phyloP scores from a whole-genome alignment of 2,797 vertebrate species.

The Microchirus variegatus region DNA sequence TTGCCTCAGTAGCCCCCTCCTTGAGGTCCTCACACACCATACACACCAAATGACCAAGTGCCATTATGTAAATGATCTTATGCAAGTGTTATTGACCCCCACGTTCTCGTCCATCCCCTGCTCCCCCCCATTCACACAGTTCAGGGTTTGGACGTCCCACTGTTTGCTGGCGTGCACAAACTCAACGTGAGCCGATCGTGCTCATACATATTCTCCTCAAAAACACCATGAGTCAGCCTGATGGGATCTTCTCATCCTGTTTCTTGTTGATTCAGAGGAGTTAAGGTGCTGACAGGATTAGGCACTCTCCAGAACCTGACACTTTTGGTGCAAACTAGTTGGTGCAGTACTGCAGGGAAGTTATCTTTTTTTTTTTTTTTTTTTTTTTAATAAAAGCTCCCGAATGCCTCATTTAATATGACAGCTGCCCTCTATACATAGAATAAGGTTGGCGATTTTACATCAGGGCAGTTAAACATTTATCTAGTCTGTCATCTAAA shows the following conservation, averaged over 20 bases:
- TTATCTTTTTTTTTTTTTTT: too few relatives aligned
- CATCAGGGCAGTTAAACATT: too few relatives aligned
- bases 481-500: too few relatives aligned
- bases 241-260: conserved; percentile 6
- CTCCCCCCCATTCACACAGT: conserved; percentile 28
- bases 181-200: conserved; percentile 32
- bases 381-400: too few relatives aligned
- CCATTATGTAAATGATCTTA: conserved; percentile 76
- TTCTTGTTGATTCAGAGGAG: conserved; percentile 18
- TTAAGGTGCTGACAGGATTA: conserved; percentile 45
- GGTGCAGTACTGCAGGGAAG: too few relatives aligned
- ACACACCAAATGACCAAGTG: conserved; percentile 30
- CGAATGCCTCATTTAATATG: too few relatives aligned
- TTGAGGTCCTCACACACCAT: conserved; percentile 33
- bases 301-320: too few relatives aligned
- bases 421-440: too few relatives aligned
- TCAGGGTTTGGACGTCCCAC: conserved; percentile 14
- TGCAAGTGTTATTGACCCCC: conserved; percentile 66
- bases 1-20: conserved; percentile 58
- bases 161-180: conserved; percentile 13
- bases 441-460: too few relatives aligned
- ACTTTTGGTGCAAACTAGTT: too few relatives aligned
- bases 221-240: conserved; percentile 35
- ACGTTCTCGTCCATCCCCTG: conserved; percentile 40
- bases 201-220: conserved; percentile 3